Conservation (phyloP, 2,113 vertebrate genomes). For the Cynopterus brachyotis region DNA sequence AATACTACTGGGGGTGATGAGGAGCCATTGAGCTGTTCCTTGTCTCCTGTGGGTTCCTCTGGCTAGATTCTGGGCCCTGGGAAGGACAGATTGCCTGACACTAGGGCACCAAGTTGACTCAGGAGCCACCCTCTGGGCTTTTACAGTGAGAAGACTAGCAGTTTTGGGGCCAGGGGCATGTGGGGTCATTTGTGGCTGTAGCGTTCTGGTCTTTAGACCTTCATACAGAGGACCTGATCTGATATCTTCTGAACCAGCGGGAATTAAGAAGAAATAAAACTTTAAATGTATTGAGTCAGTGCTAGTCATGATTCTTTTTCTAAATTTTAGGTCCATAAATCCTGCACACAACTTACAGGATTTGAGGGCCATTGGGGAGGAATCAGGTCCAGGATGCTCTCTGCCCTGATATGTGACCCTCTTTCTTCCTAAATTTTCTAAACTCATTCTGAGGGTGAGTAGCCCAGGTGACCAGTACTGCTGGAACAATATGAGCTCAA, state of each 20-base stretch:
- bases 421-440: background rate
- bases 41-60: background rate
- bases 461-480: background rate
- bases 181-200: background rate
- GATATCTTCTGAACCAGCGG: background rate
- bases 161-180: background rate
- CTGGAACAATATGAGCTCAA: background rate
- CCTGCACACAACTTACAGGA: background rate
- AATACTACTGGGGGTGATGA: fast-evolving
- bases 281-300: background rate
- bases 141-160: background rate
- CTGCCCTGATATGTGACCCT: background rate
- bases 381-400: background rate
- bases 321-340: background rate
- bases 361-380: background rate
- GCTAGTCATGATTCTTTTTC: background rate
- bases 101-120: background rate
- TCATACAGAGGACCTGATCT: background rate
- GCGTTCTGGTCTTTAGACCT: background rate
- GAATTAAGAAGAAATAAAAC: background rate
- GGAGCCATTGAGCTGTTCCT: background rate
- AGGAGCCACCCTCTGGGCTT: background rate
- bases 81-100: fast-evolving
- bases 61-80: background rate
- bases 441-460: background rate